These are phyloP conservation scores for Hippoglossus hippoglossus DNA, from an alignment of 2,797 vertebrate genomes.

Conservation along the genomic window DNA sequence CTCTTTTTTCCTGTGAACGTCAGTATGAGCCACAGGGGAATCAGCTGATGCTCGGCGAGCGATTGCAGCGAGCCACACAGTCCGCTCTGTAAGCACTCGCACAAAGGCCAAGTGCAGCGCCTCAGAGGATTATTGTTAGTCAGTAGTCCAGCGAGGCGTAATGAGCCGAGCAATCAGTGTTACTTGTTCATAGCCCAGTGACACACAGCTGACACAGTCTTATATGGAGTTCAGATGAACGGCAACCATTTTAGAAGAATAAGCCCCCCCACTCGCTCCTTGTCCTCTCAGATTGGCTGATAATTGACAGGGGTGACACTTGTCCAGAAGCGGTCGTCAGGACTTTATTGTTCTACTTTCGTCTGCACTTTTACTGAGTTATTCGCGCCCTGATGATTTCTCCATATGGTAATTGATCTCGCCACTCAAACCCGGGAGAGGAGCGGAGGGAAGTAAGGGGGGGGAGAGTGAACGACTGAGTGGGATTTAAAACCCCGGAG, in stretches of 20 bases:
- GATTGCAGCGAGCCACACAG: slow-evolving; percentile 55
- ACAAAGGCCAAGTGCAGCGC: slow-evolving; percentile 65
- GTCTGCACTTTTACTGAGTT: slow-evolving; percentile 16
- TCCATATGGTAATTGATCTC: slow-evolving; percentile 60
- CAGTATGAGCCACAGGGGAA: slow-evolving; percentile 48
- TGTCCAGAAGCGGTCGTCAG: slow-evolving; percentile 22
- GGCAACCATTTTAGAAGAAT: slow-evolving; percentile 45
- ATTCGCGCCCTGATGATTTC: slow-evolving; percentile 44
- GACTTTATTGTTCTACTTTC: slow-evolving; percentile 40
- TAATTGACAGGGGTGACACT: slow-evolving; percentile 16
- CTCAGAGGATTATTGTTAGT: slow-evolving; percentile 70
- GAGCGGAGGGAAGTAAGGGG: not conserved
- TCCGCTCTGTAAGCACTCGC: slow-evolving; percentile 60
- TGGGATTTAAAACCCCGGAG: slow-evolving; percentile 49
- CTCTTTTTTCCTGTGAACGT: slow-evolving; percentile 16
- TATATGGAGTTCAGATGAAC: slow-evolving; percentile 22
- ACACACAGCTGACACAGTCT: slow-evolving; percentile 52
- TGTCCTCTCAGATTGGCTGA: slow-evolving; percentile 35
- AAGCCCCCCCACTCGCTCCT: slow-evolving; percentile 22
- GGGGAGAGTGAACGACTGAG: slow-evolving; percentile 37
- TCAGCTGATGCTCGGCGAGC: slow-evolving; percentile 61
- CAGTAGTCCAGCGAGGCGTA: slow-evolving; percentile 67
- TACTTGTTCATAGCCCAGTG: slow-evolving; percentile 64
- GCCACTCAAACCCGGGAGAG: slow-evolving; percentile 26
- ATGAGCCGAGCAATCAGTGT: slow-evolving; percentile 74